Evolutionary conservation across 2,797 vertebrate species (phyloP), one percentile per base, ranked within the genome.

Genomic region (Oreochromis mossambicus): DNA sequence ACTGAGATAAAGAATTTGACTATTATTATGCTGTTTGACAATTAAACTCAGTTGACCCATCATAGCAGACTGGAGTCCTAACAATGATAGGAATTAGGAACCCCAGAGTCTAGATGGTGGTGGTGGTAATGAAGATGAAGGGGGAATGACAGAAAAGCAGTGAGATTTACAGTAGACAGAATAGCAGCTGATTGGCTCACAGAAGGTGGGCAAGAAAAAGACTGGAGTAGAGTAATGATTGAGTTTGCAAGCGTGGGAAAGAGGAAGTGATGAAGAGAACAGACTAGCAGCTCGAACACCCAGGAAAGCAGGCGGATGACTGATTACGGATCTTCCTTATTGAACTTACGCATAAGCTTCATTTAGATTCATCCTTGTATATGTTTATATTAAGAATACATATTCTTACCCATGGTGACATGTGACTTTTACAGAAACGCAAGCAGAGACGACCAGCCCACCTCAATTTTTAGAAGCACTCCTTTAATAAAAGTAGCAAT

Each of bases 111-210:
- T 13, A 3, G 34, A 63, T 19, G 48, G 48, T 17, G 48, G 46
- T 21, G 19, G 61, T 38, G 19, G 0, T 38, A 21, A 66, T 66
- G 34, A 66, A 61, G 29, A 61, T 61, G 32, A 41, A 66, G 3
- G 19, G 9, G 6, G 11, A 7, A 13, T 21, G 61, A 21, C 38
- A 38, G 58, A 61, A 61, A 0, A 3, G 32, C 58, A n/a, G 58
- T 61, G 17, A 36, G 32, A 61, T 61, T 36, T 5, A 61, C 56
- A 36, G 1, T 0, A 36, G 29, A 34, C 32, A 61, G 61, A 66
- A 38, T 13, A 66, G 34, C 4, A 0, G 34, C 34, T 21, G 61
- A 38, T 41, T 21, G 61, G 1, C 0, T 66, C 34, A 13, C 19
- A 66, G 61, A 14, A 0, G 19, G 32, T n/a, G 58, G 17, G 56